Evolutionary conservation across 1,140 invertebrate genomes (phyloP).

Genomic region (Drosophila lowei): DNA sequence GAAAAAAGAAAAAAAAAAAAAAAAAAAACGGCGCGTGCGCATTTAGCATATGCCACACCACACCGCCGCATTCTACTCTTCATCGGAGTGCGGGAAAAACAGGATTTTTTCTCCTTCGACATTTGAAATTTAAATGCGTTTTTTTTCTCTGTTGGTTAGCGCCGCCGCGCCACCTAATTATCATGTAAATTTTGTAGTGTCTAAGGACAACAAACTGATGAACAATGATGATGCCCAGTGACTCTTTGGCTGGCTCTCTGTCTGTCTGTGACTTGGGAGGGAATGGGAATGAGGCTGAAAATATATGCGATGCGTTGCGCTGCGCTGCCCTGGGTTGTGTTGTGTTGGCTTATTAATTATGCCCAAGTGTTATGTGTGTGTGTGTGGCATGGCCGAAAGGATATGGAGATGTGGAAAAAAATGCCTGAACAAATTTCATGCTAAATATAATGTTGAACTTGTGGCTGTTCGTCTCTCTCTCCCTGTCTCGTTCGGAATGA

Average conservation of each 20-base stretch:
- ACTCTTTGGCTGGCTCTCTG: conserved; percentile 36
- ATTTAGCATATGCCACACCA: conserved; percentile 62
- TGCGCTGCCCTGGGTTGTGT: conserved; percentile 24
- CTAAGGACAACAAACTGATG: conserved; percentile 51
- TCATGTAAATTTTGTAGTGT: conserved; percentile 72
- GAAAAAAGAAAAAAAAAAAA: conserved; percentile 43
- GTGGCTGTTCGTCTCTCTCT: conserved; percentile 16
- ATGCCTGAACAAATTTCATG: conserved; percentile 70
- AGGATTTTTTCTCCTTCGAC: conserved; percentile 63
- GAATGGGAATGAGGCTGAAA: conserved; percentile 13
- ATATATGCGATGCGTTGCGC: conserved; percentile 7
- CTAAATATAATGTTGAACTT: conserved; percentile 67
- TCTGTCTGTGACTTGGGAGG: conserved; percentile 33
- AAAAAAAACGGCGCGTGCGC: conserved; percentile 75
- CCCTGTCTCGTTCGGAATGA: conserved; percentile 55
- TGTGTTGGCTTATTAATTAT: conserved; percentile 73
- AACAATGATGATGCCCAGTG: conserved; percentile 35
- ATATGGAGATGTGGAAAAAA: conserved; percentile 51
- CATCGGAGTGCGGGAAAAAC: conserved; percentile 37
- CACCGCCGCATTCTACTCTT: too few species aligned
- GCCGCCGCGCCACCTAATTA: conserved; percentile 68
- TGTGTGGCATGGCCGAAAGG: conserved; percentile 66
- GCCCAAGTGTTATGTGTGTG: conserved; percentile 53
- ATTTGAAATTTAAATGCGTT: conserved; percentile 77
- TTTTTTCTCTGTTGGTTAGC: conserved; percentile 46